Base-by-base conservation (phyloP, 2,113 vertebrate genomes). In the Myodes glareolus region DNA sequence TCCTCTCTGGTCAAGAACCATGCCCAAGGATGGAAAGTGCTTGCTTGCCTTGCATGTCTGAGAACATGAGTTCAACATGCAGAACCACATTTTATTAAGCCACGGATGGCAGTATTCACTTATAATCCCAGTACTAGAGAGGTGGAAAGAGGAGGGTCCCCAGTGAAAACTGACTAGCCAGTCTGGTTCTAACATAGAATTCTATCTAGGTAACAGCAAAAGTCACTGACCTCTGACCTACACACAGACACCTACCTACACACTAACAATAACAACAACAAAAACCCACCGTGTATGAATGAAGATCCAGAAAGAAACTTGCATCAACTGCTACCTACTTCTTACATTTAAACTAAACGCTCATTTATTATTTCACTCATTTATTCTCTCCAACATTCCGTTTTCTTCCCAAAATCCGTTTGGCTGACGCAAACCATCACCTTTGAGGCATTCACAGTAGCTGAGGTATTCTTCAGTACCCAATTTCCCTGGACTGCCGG, bases 231-330 rank as follows among this genome's bases (percentile, higher is more conserved):
- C n/a, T 85, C 58, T 85, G 25, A 17, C 81, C 82, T 85, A 86
- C 17, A 86, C 29, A 85, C 14, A 45, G 36, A 65, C 58, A 85
- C 61, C 42, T 3, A 58, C 55, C 58, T 5, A 33, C 27, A 21
- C 16, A 65, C 45, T 52, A 82, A 23, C 50, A n/a, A 6, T 36
- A n/a, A 21, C 17, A 80, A 11, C 80, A 61, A 2, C 19, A 85
- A 85, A n/a, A 84, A 63, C 7, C 81, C 58, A 65, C 7, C 39
- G 17, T 17, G 58, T 65, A 58, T 65, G 58, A 45, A 93, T 58
- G 70, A 95, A 92, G 21, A 33, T 47, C 63, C 85, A 25, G 73
- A 96, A 90, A 76, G 63, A 42, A 85, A 85, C 65, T 45, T 76
- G 2, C 58, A 85, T 92, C n/a, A 78, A 78, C 39, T 52, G 23